Percentiles rank a stretch among this genome's conserved stretches.
Evolutionary conservation across 53 echinoderm and acorn worm species (phyloP).

Genomic region (Temnopleurus reevesii): DNA sequence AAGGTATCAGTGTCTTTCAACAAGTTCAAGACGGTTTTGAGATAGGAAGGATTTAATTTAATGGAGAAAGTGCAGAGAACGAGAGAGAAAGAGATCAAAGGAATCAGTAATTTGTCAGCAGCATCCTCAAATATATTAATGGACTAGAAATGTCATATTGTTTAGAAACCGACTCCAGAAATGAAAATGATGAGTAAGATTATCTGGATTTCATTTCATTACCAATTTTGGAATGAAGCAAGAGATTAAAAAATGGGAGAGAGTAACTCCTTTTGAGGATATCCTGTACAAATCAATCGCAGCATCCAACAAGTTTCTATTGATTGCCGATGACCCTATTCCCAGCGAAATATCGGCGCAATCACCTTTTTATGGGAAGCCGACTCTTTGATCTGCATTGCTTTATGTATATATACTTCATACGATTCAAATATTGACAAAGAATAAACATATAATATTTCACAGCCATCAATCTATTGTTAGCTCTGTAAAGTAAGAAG

Average conservation of each 20-base stretch:
- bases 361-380: not conserved
- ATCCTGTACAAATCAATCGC: not conserved
- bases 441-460: conserved; percentile 1
- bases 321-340: not conserved
- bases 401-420: not conserved
- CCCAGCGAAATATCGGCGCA: not conserved
- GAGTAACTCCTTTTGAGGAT: conserved; percentile 12
- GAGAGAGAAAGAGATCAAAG: not conserved
- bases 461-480: not conserved
- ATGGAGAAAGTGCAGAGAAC: not conserved
- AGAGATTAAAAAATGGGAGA: not conserved
- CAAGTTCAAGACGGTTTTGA: not conserved
- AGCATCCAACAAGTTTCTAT: not conserved
- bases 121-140: not conserved
- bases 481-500: not conserved
- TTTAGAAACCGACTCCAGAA: not conserved
- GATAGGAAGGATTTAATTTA: not conserved
- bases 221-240: not conserved
- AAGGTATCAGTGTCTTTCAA: no score
- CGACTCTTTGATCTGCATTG: conserved; percentile 28
- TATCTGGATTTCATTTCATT: not conserved
- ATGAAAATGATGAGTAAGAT: not conserved
- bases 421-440: conserved; percentile 2
- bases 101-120: no score
- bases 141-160: not conserved